A percentile compares a stretch with the other conserved stretches of the same genome.
phyloP scores from a whole-genome alignment of 2,113 vertebrate species.

The Microtus pennsylvanicus region DNA sequence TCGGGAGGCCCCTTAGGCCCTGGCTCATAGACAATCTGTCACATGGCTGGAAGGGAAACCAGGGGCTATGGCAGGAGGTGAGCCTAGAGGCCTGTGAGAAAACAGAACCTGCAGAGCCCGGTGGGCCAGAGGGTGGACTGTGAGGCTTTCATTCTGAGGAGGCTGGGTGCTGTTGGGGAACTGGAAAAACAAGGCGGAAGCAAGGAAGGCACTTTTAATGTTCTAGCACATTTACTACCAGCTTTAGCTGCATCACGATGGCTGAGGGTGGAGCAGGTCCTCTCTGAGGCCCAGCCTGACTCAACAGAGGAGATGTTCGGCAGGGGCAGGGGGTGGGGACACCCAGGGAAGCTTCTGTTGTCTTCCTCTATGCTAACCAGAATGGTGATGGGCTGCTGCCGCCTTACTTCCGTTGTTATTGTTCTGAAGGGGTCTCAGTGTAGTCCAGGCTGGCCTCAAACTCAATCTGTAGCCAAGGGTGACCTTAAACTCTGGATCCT shows the following conservation, averaged over 20 bases:
- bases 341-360: background rate
- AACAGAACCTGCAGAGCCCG: background rate
- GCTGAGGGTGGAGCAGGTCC: background rate
- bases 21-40: background rate
- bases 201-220: background rate
- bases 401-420: background rate
- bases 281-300: background rate
- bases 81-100: background rate
- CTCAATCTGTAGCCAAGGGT: background rate
- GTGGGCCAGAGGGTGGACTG: background rate
- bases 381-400: background rate
- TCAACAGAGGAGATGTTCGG: background rate
- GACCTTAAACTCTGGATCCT: background rate
- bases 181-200: background rate
- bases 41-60: background rate
- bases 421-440: background rate
- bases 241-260: background rate
- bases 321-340: background rate
- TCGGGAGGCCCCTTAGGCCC: background rate
- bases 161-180: background rate
- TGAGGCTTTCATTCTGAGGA: background rate
- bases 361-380: background rate
- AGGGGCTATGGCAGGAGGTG: background rate
- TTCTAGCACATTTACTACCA: background rate
- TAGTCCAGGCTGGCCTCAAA: background rate